These are phyloP conservation scores for Eupithecia vulgata DNA, from an alignment of 2,888 invertebrate genomes.

Conservation along the genomic window DNA sequence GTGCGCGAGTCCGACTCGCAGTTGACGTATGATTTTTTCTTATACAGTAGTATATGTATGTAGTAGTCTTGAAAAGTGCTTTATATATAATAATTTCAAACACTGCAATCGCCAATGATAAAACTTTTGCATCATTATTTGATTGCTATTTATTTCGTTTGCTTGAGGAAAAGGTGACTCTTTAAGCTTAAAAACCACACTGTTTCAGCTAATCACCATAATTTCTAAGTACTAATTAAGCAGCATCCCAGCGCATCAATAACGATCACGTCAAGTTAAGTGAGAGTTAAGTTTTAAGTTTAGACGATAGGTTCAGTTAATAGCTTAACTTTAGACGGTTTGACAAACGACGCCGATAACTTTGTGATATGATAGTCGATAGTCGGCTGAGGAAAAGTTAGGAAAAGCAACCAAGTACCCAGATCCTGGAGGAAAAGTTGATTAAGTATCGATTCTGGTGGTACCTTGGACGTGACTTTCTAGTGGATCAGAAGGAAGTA, in stretches of 20 bases:
- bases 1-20: no score
- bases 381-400: constrained; percentile 14
- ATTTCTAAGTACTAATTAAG: constrained; percentile 47
- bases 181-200: not conserved
- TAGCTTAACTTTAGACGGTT: constrained; percentile 55
- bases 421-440: not conserved
- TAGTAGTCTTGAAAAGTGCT: no score
- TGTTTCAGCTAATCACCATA: constrained; percentile 35
- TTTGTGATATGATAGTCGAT: constrained; percentile 43
- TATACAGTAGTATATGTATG: no score
- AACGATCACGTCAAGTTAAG: constrained; percentile 54
- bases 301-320: constrained; percentile 51
- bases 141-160: no score
- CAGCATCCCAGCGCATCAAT: constrained; percentile 54
- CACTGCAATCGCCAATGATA: no score
- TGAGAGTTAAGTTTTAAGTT: constrained; percentile 53
- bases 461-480: not conserved
- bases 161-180: not conserved
- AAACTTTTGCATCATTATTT: no score
- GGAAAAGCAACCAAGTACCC: not conserved
- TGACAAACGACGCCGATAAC: constrained; percentile 57
- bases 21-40: no score
- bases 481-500: not conserved
- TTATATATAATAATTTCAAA: no score
- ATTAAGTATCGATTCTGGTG: not conserved